Evolutionary conservation across 2,888 invertebrate genomes (phyloP), one percentile per base, ranked within the genome.

Genomic region (Oscheius sp.): DNA sequence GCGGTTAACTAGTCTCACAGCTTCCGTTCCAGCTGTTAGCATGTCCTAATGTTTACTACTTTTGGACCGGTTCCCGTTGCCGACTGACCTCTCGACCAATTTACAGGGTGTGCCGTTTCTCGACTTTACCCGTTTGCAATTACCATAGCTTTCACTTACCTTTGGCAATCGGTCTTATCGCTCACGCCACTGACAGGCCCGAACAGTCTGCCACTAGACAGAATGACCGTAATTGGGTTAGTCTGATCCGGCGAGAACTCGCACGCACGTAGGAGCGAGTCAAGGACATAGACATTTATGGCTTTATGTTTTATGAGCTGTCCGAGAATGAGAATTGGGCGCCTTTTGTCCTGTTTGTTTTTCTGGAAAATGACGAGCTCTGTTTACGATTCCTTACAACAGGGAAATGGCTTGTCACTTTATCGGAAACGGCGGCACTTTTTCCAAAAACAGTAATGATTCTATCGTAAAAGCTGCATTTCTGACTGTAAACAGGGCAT

Each of bases 301-400:
- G 61, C 34, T 33, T 61, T 61, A 61, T 61, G 61, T 42, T 61
- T 55, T 61, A 61, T 61, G 61, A 61, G 61, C 45, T 45, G 45
- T 61, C 46, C 34, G 48, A 48, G 23, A 42, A 48, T 48, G 48
- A 48, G 25, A 15, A 15, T 29, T 31, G 53, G n/a, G 20, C 42
- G 42, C 42, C n/a, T 42, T 20, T 3, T 12, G n/a, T 15, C 15
- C 37, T 37, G 15, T 20, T 42, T n/a, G 20, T n/a, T 42, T 42
- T 20, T n/a, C 15, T 42, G n/a, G n/a, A 20, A 42, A 20, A 42
- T n/a, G 20, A 12, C 4, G 4, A 42, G 4, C 42, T 42, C 42
- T 42, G n/a, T 42, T n/a, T n/a, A n/a, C 42, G 15, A 8, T 37
- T n/a, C 20, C 42, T 42, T 42, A 42, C 42, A 42, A 42, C 42